Conservation (phyloP, 2,888 invertebrate genomes). For the Drosophila kuntzei region DNA sequence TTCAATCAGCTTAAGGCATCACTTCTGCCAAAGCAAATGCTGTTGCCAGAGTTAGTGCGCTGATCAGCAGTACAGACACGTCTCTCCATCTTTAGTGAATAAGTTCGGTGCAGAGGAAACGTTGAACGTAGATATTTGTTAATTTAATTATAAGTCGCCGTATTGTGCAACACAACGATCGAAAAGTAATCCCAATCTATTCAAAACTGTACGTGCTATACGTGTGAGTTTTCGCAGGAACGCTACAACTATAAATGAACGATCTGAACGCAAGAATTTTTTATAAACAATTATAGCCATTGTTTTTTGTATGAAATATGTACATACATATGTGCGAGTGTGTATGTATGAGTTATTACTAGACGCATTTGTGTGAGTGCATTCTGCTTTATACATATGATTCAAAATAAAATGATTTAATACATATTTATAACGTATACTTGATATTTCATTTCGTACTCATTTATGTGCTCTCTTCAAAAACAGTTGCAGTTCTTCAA, state of each 20-base stretch:
- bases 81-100: constrained; percentile 8
- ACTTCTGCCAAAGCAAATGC: constrained; percentile 79
- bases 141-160: constrained; percentile 49
- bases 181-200: constrained; percentile 32
- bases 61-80: constrained; percentile 27
- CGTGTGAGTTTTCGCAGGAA: constrained; percentile 35
- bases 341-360: constrained; percentile 31
- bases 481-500: constrained; percentile 58
- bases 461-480: constrained; percentile 23
- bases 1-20: constrained; percentile 70
- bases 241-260: constrained; percentile 9
- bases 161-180: constrained; percentile 7
- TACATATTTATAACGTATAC: constrained; percentile 45
- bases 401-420: constrained; percentile 37
- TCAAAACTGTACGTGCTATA: constrained; percentile 52
- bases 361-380: constrained; percentile 12
- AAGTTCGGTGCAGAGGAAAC: constrained; percentile 30
- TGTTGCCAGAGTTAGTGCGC: constrained; percentile 84
- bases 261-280: constrained; percentile 18
- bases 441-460: constrained; percentile 35
- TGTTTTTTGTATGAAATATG: constrained; percentile 28
- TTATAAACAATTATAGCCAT: constrained; percentile 40
- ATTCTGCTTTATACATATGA: constrained; percentile 37
- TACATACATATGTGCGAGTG: constrained; percentile 28
- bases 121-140: constrained; percentile 46